Conservation (phyloP, 1,140 invertebrate species). For the Sycobia sp. region DNA sequence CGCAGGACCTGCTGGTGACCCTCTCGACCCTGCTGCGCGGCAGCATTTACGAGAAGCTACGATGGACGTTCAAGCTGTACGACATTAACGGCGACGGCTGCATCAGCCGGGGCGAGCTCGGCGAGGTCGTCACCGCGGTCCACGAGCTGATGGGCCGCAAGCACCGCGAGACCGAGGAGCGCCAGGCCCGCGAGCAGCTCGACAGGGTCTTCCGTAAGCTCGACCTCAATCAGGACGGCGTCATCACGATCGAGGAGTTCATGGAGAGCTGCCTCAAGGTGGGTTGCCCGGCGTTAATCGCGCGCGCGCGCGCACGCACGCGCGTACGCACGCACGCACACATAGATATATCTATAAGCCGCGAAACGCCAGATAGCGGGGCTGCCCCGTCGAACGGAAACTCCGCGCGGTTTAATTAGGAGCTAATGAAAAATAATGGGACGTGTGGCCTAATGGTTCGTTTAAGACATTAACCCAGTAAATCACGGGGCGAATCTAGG, state of each 20-base stretch:
- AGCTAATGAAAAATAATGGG: too few relatives aligned
- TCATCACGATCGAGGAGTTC: constrained; percentile 96
- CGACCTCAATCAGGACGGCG: constrained; percentile 91
- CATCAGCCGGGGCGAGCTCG: constrained; percentile 87
- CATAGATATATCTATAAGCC: too few relatives aligned
- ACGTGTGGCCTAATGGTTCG: too few relatives aligned
- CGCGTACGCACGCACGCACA: too few relatives aligned
- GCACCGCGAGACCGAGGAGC: constrained; percentile 75
- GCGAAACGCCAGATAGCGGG: too few relatives aligned
- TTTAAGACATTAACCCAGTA: too few relatives aligned
- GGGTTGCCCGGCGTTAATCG: constrained; percentile 41
- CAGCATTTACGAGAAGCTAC: constrained; percentile 87
- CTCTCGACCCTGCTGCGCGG: constrained; percentile 87
- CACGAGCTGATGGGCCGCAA: constrained; percentile 88
- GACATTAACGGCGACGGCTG: constrained; percentile 95
- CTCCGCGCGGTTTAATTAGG: too few relatives aligned
- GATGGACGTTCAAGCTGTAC: constrained; percentile 94
- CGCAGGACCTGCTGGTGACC: constrained; percentile 86
- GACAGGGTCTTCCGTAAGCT: constrained; percentile 88
- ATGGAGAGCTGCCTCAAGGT: constrained; percentile 92
- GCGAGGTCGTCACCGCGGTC: constrained; percentile 87
- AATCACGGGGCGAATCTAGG: too few relatives aligned
- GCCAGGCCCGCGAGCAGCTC: constrained; percentile 80
- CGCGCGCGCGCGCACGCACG: too few relatives aligned
- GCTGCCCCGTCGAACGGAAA: too few relatives aligned